Evolutionary conservation across 2,797 vertebrate genomes (phyloP), one percentile per base, ranked within the genome.

Genomic region (Myotis planiceps): DNA sequence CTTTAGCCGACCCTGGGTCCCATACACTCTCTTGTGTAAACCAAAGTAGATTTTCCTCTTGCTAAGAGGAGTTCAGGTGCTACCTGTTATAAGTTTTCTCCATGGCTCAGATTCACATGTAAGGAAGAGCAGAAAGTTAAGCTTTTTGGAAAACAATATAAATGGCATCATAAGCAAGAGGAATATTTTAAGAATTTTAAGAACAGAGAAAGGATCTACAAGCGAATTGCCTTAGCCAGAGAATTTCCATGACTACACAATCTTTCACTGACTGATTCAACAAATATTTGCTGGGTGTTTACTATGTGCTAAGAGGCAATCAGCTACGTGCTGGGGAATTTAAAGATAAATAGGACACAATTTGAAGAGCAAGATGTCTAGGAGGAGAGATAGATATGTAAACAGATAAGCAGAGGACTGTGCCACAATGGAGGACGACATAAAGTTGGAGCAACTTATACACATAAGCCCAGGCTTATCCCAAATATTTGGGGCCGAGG

Each of bases 321-420:
- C 25, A 12, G 49, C 55, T 79, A 51, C 34, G 16, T 58, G n/a
- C 10, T 32, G 2, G 69, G 47, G 23, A 82, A 83, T 78, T 74
- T 42, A 66, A 92, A 96, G 63, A 72, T 78, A 94, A 96, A 74
- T 23, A 92, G 39, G 27, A 32, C n/a, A 89, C 58, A 32, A 51
- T 53, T 76, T 87, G 58, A 88, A 25, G n/a, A 69, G 29, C 7
- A 58, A 90, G 86, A 66, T 80, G 9, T 51, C 42, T 42, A 80
- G 21, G 18, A 66, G 9, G 58, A 83, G 13, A 89, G 37, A 75
- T 0, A 81, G n/a, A 93, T 34, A 85, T 6, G 63, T 72, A 55
- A 78, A 78, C 7, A 37, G 7, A 88, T 32, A 85, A 68, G 16
- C 42, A 79, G 42, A 68, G 81, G 19, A 37, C 32, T 39, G 13